Percentiles rank a stretch among this genome's conserved stretches.
phyloP scores from a whole-genome alignment of 2,888 invertebrate genomes.

The Aphrophora alni region DNA sequence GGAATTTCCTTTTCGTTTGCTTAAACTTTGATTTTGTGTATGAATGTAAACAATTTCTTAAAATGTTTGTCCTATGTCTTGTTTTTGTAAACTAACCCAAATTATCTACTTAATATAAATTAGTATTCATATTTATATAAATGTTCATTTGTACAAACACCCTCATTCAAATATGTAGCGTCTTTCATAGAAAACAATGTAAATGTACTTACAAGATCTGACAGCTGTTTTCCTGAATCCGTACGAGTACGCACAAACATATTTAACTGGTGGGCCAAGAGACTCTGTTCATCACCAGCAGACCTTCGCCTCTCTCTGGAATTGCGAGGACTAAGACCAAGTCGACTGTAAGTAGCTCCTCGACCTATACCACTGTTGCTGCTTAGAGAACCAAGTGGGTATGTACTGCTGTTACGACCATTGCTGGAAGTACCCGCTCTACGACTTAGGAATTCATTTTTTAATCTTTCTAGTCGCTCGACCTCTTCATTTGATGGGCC shows the following conservation, averaged over 20 bases:
- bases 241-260: slow-evolving; percentile 82
- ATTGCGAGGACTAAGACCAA: slow-evolving; percentile 55
- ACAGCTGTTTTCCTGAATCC: slow-evolving; percentile 84
- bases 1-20: too few relatives aligned
- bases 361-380: slow-evolving; percentile 43
- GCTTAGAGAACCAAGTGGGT: slow-evolving; percentile 56
- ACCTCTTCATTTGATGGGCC: slow-evolving; percentile 66
- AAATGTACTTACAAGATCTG: slow-evolving; percentile 70
- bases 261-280: slow-evolving; percentile 66
- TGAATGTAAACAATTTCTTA: too few relatives aligned
- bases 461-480: slow-evolving; percentile 65
- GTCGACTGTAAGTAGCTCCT: slow-evolving; percentile 23
- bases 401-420: slow-evolving; percentile 51
- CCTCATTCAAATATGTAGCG: too few relatives aligned
- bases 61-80: too few relatives aligned
- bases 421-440: slow-evolving; percentile 15
- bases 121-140: too few relatives aligned
- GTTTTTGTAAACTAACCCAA: too few relatives aligned
- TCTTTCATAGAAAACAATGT: not conserved
- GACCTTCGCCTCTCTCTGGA: slow-evolving; percentile 75
- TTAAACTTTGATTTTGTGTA: too few relatives aligned
- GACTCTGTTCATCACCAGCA: slow-evolving; percentile 79
- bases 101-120: too few relatives aligned
- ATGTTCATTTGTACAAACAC: too few relatives aligned
- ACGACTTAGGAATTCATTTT: slow-evolving; percentile 56